Percentiles rank a stretch among this genome's conserved stretches.
These are phyloP conservation scores for Hylomyscus alleni DNA, from an alignment of 2,797 vertebrate genomes.

Conservation along the genomic window DNA sequence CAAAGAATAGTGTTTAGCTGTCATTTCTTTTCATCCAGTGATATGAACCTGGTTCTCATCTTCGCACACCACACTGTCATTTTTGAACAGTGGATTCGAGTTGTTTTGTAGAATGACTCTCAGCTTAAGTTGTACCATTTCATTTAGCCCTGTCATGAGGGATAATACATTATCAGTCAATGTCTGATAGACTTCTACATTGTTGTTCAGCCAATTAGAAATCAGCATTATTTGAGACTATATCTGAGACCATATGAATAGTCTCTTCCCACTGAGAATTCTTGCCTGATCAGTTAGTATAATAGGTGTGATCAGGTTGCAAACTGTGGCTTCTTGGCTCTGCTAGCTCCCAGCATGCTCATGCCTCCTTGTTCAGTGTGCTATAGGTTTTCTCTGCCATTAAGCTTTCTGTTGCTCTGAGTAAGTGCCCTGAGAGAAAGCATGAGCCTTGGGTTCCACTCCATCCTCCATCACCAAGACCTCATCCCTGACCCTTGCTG, in stretches of 20 bases:
- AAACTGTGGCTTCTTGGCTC: neutral
- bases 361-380: neutral
- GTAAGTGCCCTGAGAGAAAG: neutral
- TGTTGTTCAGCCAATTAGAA: neutral
- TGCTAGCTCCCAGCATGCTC: neutral
- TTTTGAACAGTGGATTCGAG: constrained; percentile 39
- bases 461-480: neutral
- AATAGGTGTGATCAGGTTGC: neutral
- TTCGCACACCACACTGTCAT: neutral
- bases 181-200: neutral
- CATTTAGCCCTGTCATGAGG: neutral
- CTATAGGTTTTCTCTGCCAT: neutral
- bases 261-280: neutral
- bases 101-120: constrained; percentile 11
- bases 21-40: constrained; percentile 13
- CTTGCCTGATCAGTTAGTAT: neutral
- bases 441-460: neutral
- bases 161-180: neutral
- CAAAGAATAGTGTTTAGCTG: neutral
- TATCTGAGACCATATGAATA: neutral
- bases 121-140: neutral
- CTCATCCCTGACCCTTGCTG: neutral
- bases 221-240: neutral
- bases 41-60: neutral
- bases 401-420: neutral